These are phyloP conservation scores for Dexiosoma caninum DNA, from an alignment of 2,888 invertebrate genomes.

Conservation along the genomic window DNA sequence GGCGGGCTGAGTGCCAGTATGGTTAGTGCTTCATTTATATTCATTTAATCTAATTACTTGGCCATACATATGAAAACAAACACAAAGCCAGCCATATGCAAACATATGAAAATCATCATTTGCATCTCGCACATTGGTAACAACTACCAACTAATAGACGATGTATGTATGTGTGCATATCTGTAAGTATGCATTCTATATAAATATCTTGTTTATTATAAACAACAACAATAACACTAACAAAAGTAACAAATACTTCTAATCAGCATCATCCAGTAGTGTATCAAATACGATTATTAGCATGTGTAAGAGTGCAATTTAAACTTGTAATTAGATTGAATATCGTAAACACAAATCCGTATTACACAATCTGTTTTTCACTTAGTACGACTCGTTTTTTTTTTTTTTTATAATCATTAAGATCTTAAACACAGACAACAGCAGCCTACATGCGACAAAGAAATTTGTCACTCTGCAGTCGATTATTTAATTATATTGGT, in stretches of 20 bases:
- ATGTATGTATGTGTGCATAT: too few species aligned
- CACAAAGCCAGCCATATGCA: background rate
- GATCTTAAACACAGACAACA: too few species aligned
- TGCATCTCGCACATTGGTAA: background rate
- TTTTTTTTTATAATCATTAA: too few species aligned
- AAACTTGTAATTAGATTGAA: slow-evolving; percentile 10
- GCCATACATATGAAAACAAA: background rate
- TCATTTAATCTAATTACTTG: slow-evolving; percentile 14
- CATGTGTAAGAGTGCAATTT: slow-evolving; percentile 1
- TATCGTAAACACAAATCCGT: background rate
- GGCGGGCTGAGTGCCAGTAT: background rate
- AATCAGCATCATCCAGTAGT: slow-evolving; percentile 14
- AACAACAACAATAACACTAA: background rate
- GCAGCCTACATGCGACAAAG: too few species aligned
- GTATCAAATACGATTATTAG: slow-evolving; percentile 22
- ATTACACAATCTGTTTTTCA: background rate
- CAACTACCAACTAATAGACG: background rate
- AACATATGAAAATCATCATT: background rate
- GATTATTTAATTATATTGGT: too few species aligned
- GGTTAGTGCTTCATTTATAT: slow-evolving; percentile 1
- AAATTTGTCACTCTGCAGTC: too few species aligned
- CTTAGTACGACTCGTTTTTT: too few species aligned
- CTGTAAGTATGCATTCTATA: too few species aligned
- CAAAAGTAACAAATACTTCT: background rate
- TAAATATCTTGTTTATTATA: background rate